These are phyloP conservation scores for Trachelus iudaicus DNA, from an alignment of 2,888 invertebrate species.

Conservation along the genomic window DNA sequence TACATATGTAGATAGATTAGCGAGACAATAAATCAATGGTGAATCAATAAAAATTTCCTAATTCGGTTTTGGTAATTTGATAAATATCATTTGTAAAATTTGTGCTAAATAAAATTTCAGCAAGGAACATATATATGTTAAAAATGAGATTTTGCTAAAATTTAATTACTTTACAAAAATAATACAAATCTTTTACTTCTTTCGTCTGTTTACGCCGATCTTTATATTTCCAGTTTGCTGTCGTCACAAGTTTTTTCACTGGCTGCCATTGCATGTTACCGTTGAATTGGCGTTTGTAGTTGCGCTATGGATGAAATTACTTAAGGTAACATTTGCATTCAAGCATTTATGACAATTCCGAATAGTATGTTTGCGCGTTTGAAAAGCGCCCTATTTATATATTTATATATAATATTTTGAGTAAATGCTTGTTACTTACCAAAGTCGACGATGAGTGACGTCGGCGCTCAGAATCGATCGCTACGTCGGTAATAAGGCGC, in stretches of 20 bases:
- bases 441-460: neutral
- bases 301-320: neutral
- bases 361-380: neutral
- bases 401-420: too few relatives aligned
- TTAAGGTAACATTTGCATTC: neutral
- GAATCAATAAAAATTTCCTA: neutral
- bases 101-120: neutral
- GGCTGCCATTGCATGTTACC: neutral
- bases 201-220: neutral
- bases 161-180: neutral
- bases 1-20: neutral
- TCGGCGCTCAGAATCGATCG: conserved; percentile 44
- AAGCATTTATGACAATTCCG: neutral
- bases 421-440: neutral
- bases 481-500: conserved; percentile 56
- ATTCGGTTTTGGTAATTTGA: neutral
- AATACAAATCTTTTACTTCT: neutral
- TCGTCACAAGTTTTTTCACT: neutral
- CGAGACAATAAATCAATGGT: neutral
- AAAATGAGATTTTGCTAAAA: neutral
- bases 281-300: neutral
- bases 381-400: neutral
- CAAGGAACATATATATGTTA: neutral
- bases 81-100: neutral
- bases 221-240: neutral